Evolutionary conservation across 1,140 invertebrate species (phyloP), one percentile per base, ranked within the genome.

Genomic region (Thalassaphorura encarpata): DNA sequence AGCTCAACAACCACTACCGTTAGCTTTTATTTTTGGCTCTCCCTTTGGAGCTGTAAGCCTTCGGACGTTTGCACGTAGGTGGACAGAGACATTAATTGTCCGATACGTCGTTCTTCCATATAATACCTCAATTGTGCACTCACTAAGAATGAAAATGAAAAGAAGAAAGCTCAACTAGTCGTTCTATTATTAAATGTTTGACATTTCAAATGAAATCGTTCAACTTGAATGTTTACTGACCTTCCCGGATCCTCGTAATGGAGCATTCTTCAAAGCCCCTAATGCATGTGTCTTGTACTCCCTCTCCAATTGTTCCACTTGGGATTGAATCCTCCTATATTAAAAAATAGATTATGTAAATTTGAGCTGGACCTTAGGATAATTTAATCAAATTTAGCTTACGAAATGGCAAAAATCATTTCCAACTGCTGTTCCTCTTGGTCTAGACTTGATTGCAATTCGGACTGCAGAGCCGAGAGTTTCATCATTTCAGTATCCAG

Each of bases 231-330:
- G 8, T 36, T 11, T 11, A 68, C 76, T 77, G 69, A 83, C 82
- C 75, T 83, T 83, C 61, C 80, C 80, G 42, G 76, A 80, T 36
- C 77, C 79, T 50, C 80, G 72, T 4, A 78, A 78, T 67, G 81
- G 81, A 58, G 77, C 79, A 43, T 71, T 73, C 26, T 80, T 71
- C 16, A 85, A 72, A 52, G 79, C 79, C 49, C 81, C 82, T 43
- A 83, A 75, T 46, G 81, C 82, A 62, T 62, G 56, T 60, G 79
- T 76, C 51, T 77, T 73, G 65, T 84, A 84, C 65, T 84, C 82
- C 61, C 81, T 78, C 66, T 84, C 81, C 66, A 84, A 72, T 57
- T 83, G 81, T 59, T 83, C 78, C 67, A 83, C 80, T 66, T 84
- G 82, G 23, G 77, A 76, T 70, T 84, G 82, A 64, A 85, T 83